Evolutionary conservation across 2,797 vertebrate species (phyloP), one percentile per base, ranked within the genome.

Genomic region (Sphaeramia orbicularis): DNA sequence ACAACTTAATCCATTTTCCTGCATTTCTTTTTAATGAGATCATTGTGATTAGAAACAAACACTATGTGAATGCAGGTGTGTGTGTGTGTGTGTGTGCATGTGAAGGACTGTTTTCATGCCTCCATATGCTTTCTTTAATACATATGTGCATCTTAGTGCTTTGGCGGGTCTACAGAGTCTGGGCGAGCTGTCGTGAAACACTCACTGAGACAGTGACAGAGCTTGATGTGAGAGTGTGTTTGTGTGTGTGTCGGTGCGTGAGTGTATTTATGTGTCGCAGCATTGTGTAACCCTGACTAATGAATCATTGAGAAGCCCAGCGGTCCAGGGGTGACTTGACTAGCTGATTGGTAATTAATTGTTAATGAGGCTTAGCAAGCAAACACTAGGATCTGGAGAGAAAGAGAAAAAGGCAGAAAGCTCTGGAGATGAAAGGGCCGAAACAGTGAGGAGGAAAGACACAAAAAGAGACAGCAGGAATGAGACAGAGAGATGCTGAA

Each of bases 301-400:
- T 94, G 91, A 95, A 94, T 94, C 90, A 93, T 95, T 94, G 90
- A 94, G 85, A 88, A 81, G 86, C 90, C 79, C 82, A 70, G 62
- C 74, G 60, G 86, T 90, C 89, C 85, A 83, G 79, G 84, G 92
- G 86, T 93, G 93, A 93, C 90, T 91, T 90, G 90, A 92, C 90
- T 92, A 91, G 90, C 89, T 93, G 91, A 93, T 93, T 93, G 89
- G 90, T 93, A 90, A 94, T 95, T 92, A 90, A 95, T 93, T 93
- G 78, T 93, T 94, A 93, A 95, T 94, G 91, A 93, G 86, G 90
- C 90, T 92, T 91, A 91, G 91, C 80, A 67, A 86, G 83, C 76
- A 83, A 88, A 91, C 80, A 92, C 80, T 65, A 79, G 75, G 87
- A 85, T 89, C 73, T 66, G 80, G 67, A 76, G 80, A 78, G 76